Evolutionary conservation across 2,113 vertebrate species (phyloP).

Genomic region (Caranx melampygus): DNA sequence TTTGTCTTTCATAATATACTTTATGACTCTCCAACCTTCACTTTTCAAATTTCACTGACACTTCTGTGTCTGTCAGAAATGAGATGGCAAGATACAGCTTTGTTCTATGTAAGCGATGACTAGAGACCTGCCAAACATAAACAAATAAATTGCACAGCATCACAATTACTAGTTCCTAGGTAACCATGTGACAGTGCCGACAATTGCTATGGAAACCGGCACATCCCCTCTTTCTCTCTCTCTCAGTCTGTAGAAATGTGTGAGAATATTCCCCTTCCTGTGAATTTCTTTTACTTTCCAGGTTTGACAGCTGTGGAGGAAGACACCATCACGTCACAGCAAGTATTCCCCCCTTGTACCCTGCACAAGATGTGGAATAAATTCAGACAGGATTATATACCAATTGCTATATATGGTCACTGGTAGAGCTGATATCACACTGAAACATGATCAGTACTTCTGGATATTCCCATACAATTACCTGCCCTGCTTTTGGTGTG

Average conservation of each 20-base stretch:
- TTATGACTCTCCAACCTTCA: slow-evolving; percentile 5
- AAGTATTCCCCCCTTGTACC: slow-evolving; percentile 27
- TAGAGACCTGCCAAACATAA: slow-evolving; percentile 58
- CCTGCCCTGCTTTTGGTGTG: not conserved
- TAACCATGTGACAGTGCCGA: slow-evolving; percentile 77
- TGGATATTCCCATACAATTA: not conserved
- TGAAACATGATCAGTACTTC: not conserved
- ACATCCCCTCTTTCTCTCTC: slow-evolving; percentile 18
- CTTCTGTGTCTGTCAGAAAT: slow-evolving; percentile 19
- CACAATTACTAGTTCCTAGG: slow-evolving; percentile 74
- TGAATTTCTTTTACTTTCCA: slow-evolving; percentile 51
- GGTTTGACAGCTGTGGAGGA: slow-evolving; percentile 56
- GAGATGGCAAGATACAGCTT: slow-evolving; percentile 21
- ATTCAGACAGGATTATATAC: not conserved
- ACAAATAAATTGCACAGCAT: slow-evolving; percentile 63
- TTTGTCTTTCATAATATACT: not conserved
- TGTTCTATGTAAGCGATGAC: slow-evolving; percentile 36
- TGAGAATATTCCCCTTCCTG: slow-evolving; percentile 52
- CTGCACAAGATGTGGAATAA: slow-evolving; percentile 2
- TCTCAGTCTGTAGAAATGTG: slow-evolving; percentile 40
- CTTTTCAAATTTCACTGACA: slow-evolving; percentile 17
- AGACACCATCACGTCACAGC: slow-evolving; percentile 41
- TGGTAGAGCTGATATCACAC: not conserved
- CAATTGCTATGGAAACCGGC: slow-evolving; percentile 78
- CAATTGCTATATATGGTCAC: slow-evolving; percentile 4